These are phyloP conservation scores for Brachymystax lenok DNA, from an alignment of 2,797 vertebrate species.

Conservation along the genomic window DNA sequence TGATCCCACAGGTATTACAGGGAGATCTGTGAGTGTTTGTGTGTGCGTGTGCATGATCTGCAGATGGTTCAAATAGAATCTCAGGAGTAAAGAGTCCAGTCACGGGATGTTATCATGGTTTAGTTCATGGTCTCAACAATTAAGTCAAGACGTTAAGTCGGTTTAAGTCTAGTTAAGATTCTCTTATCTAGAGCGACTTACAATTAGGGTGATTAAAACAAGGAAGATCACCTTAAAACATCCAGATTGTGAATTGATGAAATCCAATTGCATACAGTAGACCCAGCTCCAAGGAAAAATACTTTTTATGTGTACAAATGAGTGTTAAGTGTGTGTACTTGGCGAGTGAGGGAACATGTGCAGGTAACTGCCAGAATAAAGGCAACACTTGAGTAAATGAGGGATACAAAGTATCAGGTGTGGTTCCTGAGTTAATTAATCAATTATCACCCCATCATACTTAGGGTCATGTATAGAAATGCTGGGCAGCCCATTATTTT, in stretches of 20 bases:
- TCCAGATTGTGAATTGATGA: not conserved
- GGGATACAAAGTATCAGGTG: too few relatives aligned
- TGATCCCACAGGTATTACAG: constrained; percentile 28
- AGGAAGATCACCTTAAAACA: not conserved
- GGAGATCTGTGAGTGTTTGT: constrained; percentile 32
- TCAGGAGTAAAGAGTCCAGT: not conserved
- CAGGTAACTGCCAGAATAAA: too few relatives aligned
- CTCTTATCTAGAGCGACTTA: not conserved
- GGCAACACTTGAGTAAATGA: too few relatives aligned
- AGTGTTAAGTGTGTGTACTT: constrained; percentile 1
- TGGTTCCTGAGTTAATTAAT: too few relatives aligned
- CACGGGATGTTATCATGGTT: constrained; percentile 3
- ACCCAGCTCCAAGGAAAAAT: not conserved
- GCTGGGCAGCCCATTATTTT: too few relatives aligned
- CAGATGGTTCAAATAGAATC: too few relatives aligned
- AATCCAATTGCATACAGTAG: not conserved
- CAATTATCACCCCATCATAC: too few relatives aligned
- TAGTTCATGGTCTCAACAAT: too few relatives aligned
- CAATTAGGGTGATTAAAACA: not conserved
- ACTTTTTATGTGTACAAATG: not conserved
- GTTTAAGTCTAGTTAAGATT: not conserved
- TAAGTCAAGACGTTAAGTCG: too few relatives aligned
- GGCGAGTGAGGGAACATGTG: too few relatives aligned
- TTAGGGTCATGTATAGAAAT: too few relatives aligned
- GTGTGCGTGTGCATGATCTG: constrained; percentile 3